Percentiles rank a stretch among this genome's conserved stretches.
Evolutionary conservation across 64 coral and sea anemone species (phyloP).

Genomic region (Porites australiensis): DNA sequence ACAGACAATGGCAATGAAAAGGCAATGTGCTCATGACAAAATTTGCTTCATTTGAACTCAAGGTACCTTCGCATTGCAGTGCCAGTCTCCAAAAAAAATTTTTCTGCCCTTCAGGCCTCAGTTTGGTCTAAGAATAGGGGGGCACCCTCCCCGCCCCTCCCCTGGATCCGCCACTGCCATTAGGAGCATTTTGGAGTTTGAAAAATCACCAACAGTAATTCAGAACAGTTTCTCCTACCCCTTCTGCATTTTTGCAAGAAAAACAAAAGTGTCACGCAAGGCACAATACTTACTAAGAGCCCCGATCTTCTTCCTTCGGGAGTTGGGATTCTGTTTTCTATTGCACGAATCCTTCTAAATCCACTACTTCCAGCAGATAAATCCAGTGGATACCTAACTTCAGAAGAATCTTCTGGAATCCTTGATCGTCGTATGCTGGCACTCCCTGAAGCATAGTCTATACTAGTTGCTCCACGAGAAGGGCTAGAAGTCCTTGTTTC

Average conservation of each 20-base stretch:
- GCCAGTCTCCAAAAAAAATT: too few relatives aligned
- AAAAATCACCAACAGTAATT: too few relatives aligned
- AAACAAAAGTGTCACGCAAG: neutral
- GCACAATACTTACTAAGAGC: conserved; percentile 73
- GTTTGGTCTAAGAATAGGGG: too few relatives aligned
- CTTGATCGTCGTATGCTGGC: conserved; percentile 77
- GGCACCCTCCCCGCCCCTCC: too few relatives aligned
- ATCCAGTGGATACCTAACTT: conserved; percentile 64
- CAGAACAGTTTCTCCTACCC: too few relatives aligned
- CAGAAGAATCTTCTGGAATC: conserved; percentile 82
- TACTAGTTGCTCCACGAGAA: conserved; percentile 54
- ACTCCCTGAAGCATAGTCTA: conserved; percentile 87
- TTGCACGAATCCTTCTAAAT: conserved; percentile 58
- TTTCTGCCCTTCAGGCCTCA: too few relatives aligned
- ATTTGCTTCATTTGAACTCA: too few relatives aligned
- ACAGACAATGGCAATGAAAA: too few relatives aligned
- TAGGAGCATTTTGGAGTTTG: too few relatives aligned
- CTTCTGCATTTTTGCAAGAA: neutral
- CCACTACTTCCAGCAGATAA: conserved; percentile 78
- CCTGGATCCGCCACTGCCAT: too few relatives aligned
- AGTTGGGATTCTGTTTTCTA: conserved; percentile 76
- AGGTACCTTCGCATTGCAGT: too few relatives aligned
- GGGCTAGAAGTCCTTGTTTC: conserved; percentile 87
- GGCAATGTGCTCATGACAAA: too few relatives aligned
- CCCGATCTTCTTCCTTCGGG: conserved; percentile 79